Base-by-base conservation (phyloP, 2,113 vertebrate species). In the Oenanthe oenanthe region DNA sequence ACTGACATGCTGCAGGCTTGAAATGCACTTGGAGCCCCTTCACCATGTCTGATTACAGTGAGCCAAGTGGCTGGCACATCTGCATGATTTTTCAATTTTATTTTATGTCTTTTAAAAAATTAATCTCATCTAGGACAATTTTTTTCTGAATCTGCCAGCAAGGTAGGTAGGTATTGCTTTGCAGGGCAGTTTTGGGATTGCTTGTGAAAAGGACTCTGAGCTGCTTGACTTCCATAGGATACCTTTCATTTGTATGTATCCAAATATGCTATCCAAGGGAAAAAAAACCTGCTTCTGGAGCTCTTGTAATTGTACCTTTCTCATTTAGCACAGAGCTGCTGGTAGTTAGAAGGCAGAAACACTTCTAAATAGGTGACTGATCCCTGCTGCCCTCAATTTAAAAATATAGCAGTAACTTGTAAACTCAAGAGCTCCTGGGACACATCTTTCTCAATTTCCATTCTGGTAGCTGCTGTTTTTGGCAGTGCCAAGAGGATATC, bases 301-400 rank as follows among this genome's bases (percentile, higher is more conserved):
- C 34, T n/a, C 81, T 79, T 61, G n/a, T 63, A 81, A 85, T 93
- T 87, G 47, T 77, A 26, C 34, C 72, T 78, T 57, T 78, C 66
- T 72, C 77, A 81, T 85, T 88, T 87, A 92, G 77, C 80, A 68
- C 70, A 78, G 62, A 97, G 68, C 48, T 65, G 78, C 57, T 73
- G 74, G 82, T 79, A 57, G 70, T 87, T 94, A 89, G 63, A 85
- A 91, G 80, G 62, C 80, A 87, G 42, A 31, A 92, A 53, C 25
- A 19, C n/a, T 72, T 72, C 74, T 72, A 82, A 92, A 78, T 17
- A 65, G 66, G 62, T 47, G 53, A 42, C 71, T 85, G 76, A 94
- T 70, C 87, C 45, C 54, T 72, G 71, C 88, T 92, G 84, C 81
- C 83, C 96, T 95, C 85, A 75, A 91, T 95, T 93, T 89, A 78